Conservation (phyloP, 2,113 vertebrate species). For the Aphelocoma coerulescens region DNA sequence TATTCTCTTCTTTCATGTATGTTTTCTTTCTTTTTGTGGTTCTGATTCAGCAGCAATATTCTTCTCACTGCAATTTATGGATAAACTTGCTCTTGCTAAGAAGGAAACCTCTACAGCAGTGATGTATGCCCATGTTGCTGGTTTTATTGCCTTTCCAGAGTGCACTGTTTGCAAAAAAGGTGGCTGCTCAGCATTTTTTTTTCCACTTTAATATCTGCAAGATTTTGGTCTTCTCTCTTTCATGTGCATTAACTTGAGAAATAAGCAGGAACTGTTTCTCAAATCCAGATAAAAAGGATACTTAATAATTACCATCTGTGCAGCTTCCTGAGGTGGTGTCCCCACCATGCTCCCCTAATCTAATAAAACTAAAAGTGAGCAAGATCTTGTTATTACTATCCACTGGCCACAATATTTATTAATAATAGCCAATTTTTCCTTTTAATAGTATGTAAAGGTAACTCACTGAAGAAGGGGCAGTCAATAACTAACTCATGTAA, state of each 20-base stretch:
- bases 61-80: background rate
- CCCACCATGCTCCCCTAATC: background rate
- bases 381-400: background rate
- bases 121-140: background rate
- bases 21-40: background rate
- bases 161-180: background rate
- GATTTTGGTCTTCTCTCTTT: background rate
- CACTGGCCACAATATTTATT: background rate
- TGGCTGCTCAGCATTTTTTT: background rate
- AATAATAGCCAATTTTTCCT: background rate
- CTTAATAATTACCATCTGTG: background rate
- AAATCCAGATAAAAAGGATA: background rate
- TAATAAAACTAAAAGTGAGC: background rate
- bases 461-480: too few species aligned
- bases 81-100: background rate
- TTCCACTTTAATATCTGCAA: background rate
- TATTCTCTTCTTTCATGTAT: background rate
- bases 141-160: background rate
- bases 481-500: too few species aligned
- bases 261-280: background rate
- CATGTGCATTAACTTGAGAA: background rate
- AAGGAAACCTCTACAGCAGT: background rate
- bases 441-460: background rate
- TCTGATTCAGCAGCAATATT: background rate
- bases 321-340: background rate